Conservation (phyloP, 2,888 invertebrate genomes). For the Lepidochrysops patricia region DNA sequence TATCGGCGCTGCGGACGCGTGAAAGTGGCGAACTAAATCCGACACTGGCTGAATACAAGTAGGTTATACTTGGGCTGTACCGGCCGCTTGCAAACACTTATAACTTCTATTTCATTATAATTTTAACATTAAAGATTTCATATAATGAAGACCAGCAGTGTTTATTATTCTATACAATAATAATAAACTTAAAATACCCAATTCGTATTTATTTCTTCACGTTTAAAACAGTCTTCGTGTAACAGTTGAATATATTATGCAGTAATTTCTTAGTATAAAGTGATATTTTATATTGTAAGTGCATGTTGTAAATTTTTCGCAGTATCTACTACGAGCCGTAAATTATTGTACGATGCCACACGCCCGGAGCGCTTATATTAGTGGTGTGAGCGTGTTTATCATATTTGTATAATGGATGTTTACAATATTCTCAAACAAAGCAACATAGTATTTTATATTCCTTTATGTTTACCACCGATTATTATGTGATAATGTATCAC, state of each 20-base stretch:
- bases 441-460: background rate
- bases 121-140: background rate
- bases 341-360: background rate
- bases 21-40: conserved; percentile 45
- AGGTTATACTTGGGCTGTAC: too few relatives aligned
- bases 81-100: background rate
- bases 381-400: background rate
- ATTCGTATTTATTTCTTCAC: background rate
- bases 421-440: background rate
- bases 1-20: conserved; percentile 41
- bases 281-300: background rate
- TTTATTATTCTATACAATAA: too few relatives aligned
- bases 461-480: background rate
- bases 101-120: background rate
- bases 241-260: background rate
- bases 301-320: background rate
- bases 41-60: conserved; percentile 24
- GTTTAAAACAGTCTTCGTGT: background rate
- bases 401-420: conserved; percentile 1
- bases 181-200: too few relatives aligned
- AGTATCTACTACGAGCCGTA: background rate
- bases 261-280: background rate
- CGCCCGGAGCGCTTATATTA: background rate
- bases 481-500: too few relatives aligned
- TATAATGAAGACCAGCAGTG: background rate